phyloP scores from a whole-genome alignment of 1,140 invertebrate species.

The Bombus superbus region DNA sequence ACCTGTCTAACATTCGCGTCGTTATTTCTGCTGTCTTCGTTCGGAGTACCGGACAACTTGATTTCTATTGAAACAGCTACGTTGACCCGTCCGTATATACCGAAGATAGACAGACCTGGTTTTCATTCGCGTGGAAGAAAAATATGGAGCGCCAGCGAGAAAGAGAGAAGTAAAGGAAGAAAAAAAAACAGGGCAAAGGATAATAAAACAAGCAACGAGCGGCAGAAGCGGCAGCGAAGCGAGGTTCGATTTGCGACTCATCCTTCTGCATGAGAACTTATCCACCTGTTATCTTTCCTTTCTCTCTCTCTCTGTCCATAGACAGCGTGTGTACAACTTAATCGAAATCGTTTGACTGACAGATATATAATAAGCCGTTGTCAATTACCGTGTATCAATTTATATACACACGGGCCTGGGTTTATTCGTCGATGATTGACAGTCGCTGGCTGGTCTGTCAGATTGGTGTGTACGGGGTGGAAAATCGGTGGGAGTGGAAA shows the following conservation, averaged over 20 bases:
- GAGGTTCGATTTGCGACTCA: constrained; percentile 14
- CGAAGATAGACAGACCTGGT: not conserved
- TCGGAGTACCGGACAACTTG: constrained; percentile 38
- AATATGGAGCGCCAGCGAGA: not conserved
- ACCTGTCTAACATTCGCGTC: constrained; percentile 48
- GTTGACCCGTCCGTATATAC: constrained; percentile 26
- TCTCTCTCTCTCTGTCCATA: too few species aligned
- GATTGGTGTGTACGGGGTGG: constrained; percentile 28
- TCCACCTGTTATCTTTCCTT: not conserved
- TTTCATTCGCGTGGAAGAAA: constrained; percentile 34
- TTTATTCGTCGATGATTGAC: constrained; percentile 77
- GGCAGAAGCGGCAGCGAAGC: not conserved
- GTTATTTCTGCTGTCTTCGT: constrained; percentile 12
- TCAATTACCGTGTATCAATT: constrained; percentile 77
- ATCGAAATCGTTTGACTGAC: constrained; percentile 72
- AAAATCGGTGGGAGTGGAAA: constrained; percentile 13
- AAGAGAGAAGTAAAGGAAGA: not conserved
- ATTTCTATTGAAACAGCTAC: constrained; percentile 52
- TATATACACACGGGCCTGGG: constrained; percentile 60
- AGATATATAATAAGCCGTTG: constrained; percentile 77
- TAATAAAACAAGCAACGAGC: constrained; percentile 32
- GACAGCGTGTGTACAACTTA: constrained; percentile 19
- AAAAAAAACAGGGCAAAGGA: not conserved
- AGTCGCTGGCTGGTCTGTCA: constrained; percentile 44
- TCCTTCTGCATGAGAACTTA: not conserved